Evolutionary conservation across 2,113 vertebrate genomes (phyloP).

Genomic region (Arothron firmamentum): DNA sequence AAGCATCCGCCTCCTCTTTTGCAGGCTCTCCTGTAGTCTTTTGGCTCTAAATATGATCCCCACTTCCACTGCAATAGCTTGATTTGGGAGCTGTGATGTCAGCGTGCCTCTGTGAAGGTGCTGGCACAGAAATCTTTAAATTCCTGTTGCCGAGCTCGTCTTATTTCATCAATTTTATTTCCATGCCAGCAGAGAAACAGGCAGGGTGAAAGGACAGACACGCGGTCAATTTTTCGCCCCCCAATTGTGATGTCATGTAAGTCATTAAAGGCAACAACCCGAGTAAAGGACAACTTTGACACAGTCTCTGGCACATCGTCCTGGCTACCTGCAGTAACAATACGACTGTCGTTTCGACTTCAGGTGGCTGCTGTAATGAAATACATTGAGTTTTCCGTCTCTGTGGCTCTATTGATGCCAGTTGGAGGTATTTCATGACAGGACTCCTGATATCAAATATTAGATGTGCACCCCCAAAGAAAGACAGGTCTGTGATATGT

Average conservation of each 20-base stretch:
- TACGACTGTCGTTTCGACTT: conserved; percentile 8
- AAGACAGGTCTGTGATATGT: conserved; percentile 30
- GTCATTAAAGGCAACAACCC: no score
- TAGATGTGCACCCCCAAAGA: conserved; percentile 27
- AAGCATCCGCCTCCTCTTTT: no score
- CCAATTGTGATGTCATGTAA: no score
- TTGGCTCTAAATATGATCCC: neutral
- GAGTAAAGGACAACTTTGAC: no score
- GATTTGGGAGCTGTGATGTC: neutral
- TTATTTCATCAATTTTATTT: neutral
- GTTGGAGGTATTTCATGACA: conserved; percentile 21
- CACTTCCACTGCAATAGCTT: neutral
- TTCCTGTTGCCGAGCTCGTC: neutral
- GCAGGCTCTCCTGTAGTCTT: neutral
- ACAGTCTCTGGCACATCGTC: no score
- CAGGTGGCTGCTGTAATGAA: conserved; percentile 40
- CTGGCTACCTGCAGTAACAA: no score
- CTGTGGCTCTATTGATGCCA: conserved; percentile 1
- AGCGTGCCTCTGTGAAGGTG: neutral
- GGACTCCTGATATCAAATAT: conserved; percentile 30
- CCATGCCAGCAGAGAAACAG: neutral
- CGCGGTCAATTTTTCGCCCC: neutral
- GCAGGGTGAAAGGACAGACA: no score
- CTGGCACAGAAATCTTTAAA: neutral
- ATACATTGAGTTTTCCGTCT: conserved; percentile 13